Conservation (phyloP, 2,888 invertebrate species). For the Hetaerina titia region DNA sequence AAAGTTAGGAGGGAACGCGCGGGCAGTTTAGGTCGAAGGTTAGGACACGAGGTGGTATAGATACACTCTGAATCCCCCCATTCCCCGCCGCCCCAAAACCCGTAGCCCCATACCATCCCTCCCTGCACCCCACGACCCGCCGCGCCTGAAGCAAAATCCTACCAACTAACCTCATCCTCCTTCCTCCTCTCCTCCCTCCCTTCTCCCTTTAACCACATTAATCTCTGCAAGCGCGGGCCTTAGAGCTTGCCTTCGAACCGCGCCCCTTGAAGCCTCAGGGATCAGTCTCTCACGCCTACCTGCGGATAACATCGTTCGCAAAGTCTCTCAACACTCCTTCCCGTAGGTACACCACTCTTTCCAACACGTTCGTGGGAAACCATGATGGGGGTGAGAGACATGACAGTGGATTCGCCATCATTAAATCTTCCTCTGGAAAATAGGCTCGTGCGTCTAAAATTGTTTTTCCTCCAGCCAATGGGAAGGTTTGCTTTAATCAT, state of each 20-base stretch:
- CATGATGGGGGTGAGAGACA: not conserved
- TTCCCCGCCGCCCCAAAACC: not conserved
- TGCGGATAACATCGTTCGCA: not conserved
- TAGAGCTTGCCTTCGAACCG: conserved; percentile 15
- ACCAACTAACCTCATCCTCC: not conserved
- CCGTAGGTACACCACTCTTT: not conserved
- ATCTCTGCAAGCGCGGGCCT: conserved; percentile 39
- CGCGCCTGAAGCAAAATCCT: conserved; percentile 41
- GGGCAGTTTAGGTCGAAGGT: conserved; percentile 50
- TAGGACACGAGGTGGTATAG: not conserved
- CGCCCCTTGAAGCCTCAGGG: conserved; percentile 20
- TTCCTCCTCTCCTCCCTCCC: not conserved
- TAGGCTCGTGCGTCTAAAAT: not conserved
- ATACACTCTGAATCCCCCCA: not conserved
- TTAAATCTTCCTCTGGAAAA: not conserved
- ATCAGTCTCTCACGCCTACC: conserved; percentile 12
- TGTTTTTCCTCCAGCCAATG: not conserved
- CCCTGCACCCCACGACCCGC: conserved; percentile 1
- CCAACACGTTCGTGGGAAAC: not conserved
- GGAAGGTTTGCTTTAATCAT: not conserved
- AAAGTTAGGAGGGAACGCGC: conserved; percentile 43
- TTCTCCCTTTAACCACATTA: conserved; percentile 13
- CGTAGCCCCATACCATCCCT: not conserved
- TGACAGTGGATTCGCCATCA: too few relatives aligned
- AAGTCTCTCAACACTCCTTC: conserved; percentile 16